Evolutionary conservation across 2,113 vertebrate species (phyloP), one percentile per base, ranked within the genome.

Genomic region (Ceratotherium simum): DNA sequence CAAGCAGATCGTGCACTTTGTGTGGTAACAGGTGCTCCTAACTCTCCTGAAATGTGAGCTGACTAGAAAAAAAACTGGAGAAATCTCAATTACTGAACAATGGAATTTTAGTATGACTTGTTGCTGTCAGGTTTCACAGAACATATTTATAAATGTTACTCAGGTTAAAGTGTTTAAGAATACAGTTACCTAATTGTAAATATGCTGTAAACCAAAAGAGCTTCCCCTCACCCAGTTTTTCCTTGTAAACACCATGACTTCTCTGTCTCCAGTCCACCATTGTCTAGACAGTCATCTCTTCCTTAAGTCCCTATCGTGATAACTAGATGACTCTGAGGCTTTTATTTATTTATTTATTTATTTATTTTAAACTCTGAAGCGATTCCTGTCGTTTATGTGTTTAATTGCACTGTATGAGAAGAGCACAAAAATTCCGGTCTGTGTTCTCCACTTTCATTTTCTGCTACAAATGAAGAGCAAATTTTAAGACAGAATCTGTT

Each of bases 91-190:
- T 91, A 81, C 93, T 27, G 33, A 86, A 90, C 93, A 78, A 29
- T 51, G 51, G 70, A 58, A 46, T 83, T 87, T 87, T 83, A 54
- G 69, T 92, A 91, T 98, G 97, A 95, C 93, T 98, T 97, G 17
- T 98, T 96, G 90, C 93, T 98, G 94, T 96, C 84, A 96, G 85
- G 86, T 97, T 98, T 97, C 97, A 97, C 98, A 98, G 96, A 98
- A 96, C 94, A 33, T 98, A 97, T 98, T 98, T 98, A 98, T 97
- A 98, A 86, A 96, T 98, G 94, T 97, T 98, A 98, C 99, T 99
- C 98, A 99, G 98, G 98, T 98, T 96, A 82, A 98, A 97, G 98
- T 97, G 97, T 97, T 97, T 97, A 97, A 98, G 95, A 82, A 60
- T 89, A 85, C 90, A 98, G 33, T 97, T 95, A 96, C 91, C 90